A percentile compares a stretch with the other conserved stretches of the same genome.
phyloP scores from a whole-genome alignment of 1,140 invertebrate genomes.

The Stegodyphus dumicola region DNA sequence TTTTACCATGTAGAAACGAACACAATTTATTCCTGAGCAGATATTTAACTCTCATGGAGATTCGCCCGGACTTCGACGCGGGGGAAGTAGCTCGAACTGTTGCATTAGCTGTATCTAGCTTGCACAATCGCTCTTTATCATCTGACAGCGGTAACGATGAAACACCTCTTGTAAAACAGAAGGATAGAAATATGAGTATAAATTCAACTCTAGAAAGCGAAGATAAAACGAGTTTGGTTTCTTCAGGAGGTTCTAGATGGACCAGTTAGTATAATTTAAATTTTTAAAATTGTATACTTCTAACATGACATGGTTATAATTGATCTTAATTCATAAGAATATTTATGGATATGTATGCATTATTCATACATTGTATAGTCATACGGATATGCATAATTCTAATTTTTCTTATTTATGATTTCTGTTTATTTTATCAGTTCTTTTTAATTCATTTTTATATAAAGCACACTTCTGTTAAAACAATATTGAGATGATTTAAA shows the following conservation, averaged over 20 bases:
- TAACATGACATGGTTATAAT: too few relatives aligned
- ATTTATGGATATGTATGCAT: too few relatives aligned
- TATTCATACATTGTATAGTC: too few relatives aligned
- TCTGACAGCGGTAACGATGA: constrained; percentile 55
- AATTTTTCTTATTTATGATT: too few relatives aligned
- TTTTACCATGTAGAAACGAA: not conserved
- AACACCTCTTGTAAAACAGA: constrained; percentile 39
- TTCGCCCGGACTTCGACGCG: constrained; percentile 55
- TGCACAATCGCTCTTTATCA: constrained; percentile 40
- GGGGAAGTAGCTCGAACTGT: constrained; percentile 56
- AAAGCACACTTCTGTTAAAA: too few relatives aligned
- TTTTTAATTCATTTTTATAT: too few relatives aligned
- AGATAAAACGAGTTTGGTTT: constrained; percentile 28
- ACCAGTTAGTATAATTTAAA: not conserved
- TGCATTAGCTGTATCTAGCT: constrained; percentile 47
- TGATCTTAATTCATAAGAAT: too few relatives aligned
- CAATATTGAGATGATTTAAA: too few relatives aligned
- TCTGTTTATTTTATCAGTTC: too few relatives aligned
- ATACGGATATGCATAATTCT: too few relatives aligned
- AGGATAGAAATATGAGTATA: constrained; percentile 5
- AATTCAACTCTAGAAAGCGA: not conserved
- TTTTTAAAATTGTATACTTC: too few relatives aligned
- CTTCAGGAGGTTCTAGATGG: not conserved
- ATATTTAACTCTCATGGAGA: constrained; percentile 31
- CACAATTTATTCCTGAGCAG: not conserved